Evolutionary conservation across 2,113 vertebrate genomes (phyloP).

Genomic region (Meriones unguiculatus): DNA sequence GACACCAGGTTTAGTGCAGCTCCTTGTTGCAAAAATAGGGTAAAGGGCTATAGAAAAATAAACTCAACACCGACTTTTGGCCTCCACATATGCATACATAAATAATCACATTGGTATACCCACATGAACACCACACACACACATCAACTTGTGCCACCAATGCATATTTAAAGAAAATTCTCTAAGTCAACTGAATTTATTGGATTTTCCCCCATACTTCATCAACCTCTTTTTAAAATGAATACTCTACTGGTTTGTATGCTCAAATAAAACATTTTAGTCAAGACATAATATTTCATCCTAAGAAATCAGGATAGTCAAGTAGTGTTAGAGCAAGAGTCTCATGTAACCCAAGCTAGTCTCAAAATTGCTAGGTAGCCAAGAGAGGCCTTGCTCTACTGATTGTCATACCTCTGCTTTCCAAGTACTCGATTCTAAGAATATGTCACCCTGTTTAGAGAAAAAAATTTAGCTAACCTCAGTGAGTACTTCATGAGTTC

Average conservation of each 20-base stretch:
- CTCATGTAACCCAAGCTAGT: not conserved
- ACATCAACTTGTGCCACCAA: not conserved
- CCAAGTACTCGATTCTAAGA: not conserved
- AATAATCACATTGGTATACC: not conserved
- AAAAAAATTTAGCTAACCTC: conserved; percentile 5
- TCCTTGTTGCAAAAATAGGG: not conserved
- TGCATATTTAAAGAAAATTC: conserved; percentile 34
- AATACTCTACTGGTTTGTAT: conserved; percentile 20
- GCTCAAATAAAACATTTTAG: conserved; percentile 30
- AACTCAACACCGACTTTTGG: not conserved
- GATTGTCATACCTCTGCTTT: not conserved
- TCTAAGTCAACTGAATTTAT: not conserved
- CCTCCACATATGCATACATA: not conserved
- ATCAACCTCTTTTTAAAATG: not conserved
- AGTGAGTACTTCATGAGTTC: conserved; percentile 14
- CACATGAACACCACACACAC: not conserved
- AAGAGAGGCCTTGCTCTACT: not conserved
- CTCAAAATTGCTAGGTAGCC: not conserved
- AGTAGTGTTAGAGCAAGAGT: not conserved
- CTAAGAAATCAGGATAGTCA: not conserved
- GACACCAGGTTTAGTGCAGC: not conserved
- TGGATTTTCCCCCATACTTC: not conserved
- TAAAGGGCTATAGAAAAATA: not conserved
- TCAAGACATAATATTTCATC: not conserved
- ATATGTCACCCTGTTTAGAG: not conserved